Evolutionary conservation across 2,888 invertebrate species (phyloP).

Genomic region (Amblyjoppa fuscipennis): DNA sequence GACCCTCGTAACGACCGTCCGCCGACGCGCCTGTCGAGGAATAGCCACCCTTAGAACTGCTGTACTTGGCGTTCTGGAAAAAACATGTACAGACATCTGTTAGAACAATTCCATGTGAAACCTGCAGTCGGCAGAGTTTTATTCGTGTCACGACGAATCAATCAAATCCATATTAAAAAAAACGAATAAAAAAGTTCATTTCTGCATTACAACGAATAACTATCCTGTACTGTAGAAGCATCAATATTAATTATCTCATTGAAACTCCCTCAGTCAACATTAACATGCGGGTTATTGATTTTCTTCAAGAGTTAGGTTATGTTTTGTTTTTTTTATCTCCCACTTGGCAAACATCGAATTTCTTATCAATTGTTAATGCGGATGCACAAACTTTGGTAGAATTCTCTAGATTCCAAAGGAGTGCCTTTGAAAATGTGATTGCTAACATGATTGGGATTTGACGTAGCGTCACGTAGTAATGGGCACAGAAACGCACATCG

Average conservation of each 20-base stretch:
- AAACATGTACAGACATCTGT: slow-evolving; percentile 31
- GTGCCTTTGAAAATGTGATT: background rate
- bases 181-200: background rate
- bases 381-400: too few species aligned
- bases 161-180: background rate
- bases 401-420: background rate
- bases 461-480: background rate
- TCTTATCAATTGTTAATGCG: background rate
- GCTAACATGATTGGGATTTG: background rate
- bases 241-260: background rate
- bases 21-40: slow-evolving; percentile 84
- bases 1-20: slow-evolving; percentile 87
- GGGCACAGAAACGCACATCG: background rate
- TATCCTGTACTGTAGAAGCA: background rate
- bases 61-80: slow-evolving; percentile 92
- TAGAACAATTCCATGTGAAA: background rate
- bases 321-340: slow-evolving; percentile 64
- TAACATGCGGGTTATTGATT: slow-evolving; percentile 67
- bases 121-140: background rate
- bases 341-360: background rate
- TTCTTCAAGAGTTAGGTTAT: slow-evolving; percentile 80
- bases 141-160: background rate
- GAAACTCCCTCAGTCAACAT: slow-evolving; percentile 18
- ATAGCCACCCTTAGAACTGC: slow-evolving; percentile 91
- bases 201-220: background rate